A percentile compares a stretch with the other conserved stretches of the same genome.
Conservation (phyloP, 2,888 invertebrate species). For the Timandra comae region DNA sequence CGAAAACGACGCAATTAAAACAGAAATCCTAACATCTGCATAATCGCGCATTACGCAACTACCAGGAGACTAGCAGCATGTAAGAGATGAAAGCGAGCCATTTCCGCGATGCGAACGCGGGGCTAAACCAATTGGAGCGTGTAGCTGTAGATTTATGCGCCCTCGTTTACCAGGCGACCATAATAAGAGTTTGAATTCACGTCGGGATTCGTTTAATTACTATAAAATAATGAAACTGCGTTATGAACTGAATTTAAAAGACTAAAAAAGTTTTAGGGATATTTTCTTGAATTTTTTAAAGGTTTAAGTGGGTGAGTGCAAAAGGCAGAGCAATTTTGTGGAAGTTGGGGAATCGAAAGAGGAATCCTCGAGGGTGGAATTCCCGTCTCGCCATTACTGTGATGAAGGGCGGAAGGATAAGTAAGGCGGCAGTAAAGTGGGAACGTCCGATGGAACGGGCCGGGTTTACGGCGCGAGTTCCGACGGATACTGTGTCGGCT, state of each 20-base stretch:
- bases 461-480: slow-evolving; percentile 2
- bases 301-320: not conserved
- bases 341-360: slow-evolving; percentile 1
- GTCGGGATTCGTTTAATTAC: no score
- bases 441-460: slow-evolving; percentile 1
- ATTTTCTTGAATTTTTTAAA: not conserved
- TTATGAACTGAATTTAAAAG: not conserved
- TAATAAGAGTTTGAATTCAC: slow-evolving; percentile 2
- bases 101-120: slow-evolving; percentile 9
- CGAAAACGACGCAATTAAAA: no score
- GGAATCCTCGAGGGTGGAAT: slow-evolving; percentile 4
- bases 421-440: slow-evolving; percentile 8
- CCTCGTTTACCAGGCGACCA: slow-evolving; percentile 12
- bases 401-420: slow-evolving; percentile 8
- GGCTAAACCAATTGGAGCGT: slow-evolving; percentile 14
- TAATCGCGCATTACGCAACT: slow-evolving; percentile 10
- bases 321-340: not conserved
- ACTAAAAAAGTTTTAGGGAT: not conserved
- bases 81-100: slow-evolving; percentile 5
- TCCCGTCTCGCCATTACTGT: slow-evolving; percentile 7
- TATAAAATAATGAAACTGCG: no score
- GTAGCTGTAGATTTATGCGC: slow-evolving; percentile 8
- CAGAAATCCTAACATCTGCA: no score
- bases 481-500: no score
- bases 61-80: slow-evolving; percentile 11